Evolutionary conservation across 2,888 invertebrate species (phyloP).

Genomic region (Parochlus steinenii): DNA sequence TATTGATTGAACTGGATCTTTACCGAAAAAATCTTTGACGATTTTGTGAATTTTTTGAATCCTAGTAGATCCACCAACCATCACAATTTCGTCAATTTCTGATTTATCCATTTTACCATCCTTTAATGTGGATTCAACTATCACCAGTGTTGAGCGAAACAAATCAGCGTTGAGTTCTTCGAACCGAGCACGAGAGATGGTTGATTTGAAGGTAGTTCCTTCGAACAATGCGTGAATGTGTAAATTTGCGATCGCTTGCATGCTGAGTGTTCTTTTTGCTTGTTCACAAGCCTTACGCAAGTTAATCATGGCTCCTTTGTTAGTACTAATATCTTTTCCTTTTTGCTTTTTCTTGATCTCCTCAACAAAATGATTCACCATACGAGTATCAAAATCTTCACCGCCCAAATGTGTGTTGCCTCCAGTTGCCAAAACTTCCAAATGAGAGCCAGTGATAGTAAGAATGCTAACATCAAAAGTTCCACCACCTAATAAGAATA

Average conservation of each 20-base stretch:
- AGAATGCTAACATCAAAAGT: constrained; percentile 97
- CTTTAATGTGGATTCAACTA: constrained; percentile 48
- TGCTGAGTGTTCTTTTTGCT: constrained; percentile 33
- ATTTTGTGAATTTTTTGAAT: constrained; percentile 57
- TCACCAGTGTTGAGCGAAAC: constrained; percentile 47
- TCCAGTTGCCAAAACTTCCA: constrained; percentile 93
- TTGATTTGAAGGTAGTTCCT: constrained; percentile 50
- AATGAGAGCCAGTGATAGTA: constrained; percentile 93
- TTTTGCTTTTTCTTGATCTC: constrained; percentile 60
- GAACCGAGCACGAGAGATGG: constrained; percentile 46
- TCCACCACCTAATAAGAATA: constrained; percentile 92
- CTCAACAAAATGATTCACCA: constrained; percentile 65
- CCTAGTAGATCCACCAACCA: constrained; percentile 51
- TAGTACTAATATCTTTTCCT: constrained; percentile 32
- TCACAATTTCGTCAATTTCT: constrained; percentile 38
- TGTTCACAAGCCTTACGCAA: constrained; percentile 44
- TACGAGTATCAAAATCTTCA: constrained; percentile 86
- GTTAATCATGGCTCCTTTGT: constrained; percentile 19
- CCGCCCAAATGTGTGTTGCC: constrained; percentile 93
- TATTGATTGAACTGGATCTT: constrained; percentile 47
- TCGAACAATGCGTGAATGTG: constrained; percentile 50
- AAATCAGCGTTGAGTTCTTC: constrained; percentile 53
- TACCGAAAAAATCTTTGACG: constrained; percentile 45
- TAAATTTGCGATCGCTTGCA: constrained; percentile 34
- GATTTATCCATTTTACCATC: constrained; percentile 53